These are phyloP conservation scores for Urocitellus parryii DNA, from an alignment of 2,113 vertebrate species.

Conservation along the genomic window DNA sequence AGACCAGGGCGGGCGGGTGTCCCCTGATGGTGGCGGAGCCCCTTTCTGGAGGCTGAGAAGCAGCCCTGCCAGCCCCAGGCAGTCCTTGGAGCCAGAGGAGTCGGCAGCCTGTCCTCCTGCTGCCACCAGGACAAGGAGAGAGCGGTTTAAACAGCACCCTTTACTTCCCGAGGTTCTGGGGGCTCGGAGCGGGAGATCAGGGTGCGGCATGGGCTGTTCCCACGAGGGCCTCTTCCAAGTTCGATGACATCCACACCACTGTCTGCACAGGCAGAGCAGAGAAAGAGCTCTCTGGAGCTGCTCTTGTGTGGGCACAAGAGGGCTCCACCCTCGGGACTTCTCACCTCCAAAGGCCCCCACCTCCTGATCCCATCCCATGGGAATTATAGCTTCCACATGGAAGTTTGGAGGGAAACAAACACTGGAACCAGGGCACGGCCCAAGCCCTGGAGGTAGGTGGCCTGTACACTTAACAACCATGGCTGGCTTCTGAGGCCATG, in stretches of 20 bases:
- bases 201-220: not conserved
- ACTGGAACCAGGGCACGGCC: not conserved
- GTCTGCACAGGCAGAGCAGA: too few relatives aligned
- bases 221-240: not conserved
- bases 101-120: not conserved
- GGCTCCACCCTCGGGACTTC: too few relatives aligned
- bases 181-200: too few relatives aligned
- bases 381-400: not conserved
- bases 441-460: not conserved
- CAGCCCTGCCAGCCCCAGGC: not conserved
- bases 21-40: not conserved
- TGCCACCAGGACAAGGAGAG: not conserved
- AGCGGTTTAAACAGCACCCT: too few relatives aligned
- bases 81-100: not conserved
- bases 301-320: not conserved
- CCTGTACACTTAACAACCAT: rapidly evolving
- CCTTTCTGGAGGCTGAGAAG: not conserved
- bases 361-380: too few relatives aligned
- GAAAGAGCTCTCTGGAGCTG: not conserved
- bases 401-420: not conserved
- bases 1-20: not conserved
- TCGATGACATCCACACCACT: not conserved
- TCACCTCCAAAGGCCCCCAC: too few relatives aligned
- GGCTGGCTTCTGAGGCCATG: rapidly evolving
- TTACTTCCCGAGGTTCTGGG: not conserved